Evolutionary conservation across 2,113 vertebrate genomes (phyloP).

Genomic region (Larimichthys crocea): DNA sequence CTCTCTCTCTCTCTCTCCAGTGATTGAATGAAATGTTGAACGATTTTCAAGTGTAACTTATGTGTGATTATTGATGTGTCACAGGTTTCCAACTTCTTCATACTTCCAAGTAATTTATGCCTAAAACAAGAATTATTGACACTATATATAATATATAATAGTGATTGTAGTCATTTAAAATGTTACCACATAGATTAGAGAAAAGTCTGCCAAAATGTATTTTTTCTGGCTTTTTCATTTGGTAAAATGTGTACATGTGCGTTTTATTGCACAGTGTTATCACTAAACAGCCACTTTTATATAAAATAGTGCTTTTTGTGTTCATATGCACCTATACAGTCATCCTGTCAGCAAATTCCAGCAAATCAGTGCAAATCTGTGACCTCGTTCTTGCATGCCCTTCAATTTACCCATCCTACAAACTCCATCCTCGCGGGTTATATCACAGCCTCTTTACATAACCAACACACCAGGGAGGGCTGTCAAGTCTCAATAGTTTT

Average conservation of each 20-base stretch:
- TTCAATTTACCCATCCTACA: conserved; percentile 15
- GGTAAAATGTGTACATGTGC: background rate
- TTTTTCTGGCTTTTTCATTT: background rate
- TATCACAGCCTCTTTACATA: conserved; percentile 58
- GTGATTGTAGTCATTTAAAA: background rate
- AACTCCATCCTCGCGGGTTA: conserved; percentile 37
- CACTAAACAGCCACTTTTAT: background rate
- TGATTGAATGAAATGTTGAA: background rate
- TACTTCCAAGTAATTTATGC: background rate
- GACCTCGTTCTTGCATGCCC: conserved; percentile 7
- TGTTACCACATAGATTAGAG: background rate
- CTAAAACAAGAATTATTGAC: background rate
- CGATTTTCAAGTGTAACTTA: background rate
- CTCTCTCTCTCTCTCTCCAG: too few relatives aligned
- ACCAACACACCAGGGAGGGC: conserved; percentile 33
- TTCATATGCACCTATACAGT: background rate
- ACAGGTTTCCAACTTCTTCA: background rate
- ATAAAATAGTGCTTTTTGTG: too few relatives aligned
- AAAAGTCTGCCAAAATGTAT: background rate
- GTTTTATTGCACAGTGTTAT: background rate
- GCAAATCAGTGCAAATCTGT: background rate
- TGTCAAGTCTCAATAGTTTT: conserved; percentile 29
- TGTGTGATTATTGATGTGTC: background rate
- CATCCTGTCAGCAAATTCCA: background rate
- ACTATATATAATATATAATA: background rate